A percentile compares a stretch with the other conserved stretches of the same genome.
Conservation (phyloP, 2,888 invertebrate genomes). For the Anticlea derivata region DNA sequence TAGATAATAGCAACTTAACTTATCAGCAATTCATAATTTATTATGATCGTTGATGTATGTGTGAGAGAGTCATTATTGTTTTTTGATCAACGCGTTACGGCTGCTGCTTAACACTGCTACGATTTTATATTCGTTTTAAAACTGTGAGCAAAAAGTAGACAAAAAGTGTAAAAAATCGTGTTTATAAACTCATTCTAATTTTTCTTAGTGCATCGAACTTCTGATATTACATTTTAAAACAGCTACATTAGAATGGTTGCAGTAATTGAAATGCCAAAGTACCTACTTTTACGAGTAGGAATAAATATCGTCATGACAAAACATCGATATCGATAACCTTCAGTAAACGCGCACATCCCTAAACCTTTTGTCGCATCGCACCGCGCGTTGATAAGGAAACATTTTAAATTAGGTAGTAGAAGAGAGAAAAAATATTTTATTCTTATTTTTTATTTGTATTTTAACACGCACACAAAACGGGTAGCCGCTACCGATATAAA, state of each 20-base stretch:
- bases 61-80: conserved; percentile 13
- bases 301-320: neutral
- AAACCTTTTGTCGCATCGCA: conserved; percentile 72
- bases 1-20: conserved; percentile 21
- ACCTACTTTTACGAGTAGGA: too few relatives aligned
- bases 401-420: conserved; percentile 83
- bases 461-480: conserved; percentile 80
- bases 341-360: conserved; percentile 47
- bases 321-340: conserved; percentile 28
- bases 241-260: too few relatives aligned
- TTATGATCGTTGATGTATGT: conserved; percentile 7
- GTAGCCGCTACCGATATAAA: conserved; percentile 83
- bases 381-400: conserved; percentile 83
- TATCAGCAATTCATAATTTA: conserved; percentile 23
- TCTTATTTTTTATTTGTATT: conserved; percentile 78
- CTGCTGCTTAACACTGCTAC: too few relatives aligned
- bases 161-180: too few relatives aligned
- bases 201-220: too few relatives aligned
- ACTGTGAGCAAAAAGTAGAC: too few relatives aligned
- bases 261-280: too few relatives aligned
- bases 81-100: neutral
- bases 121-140: too few relatives aligned
- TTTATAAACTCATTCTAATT: too few relatives aligned
- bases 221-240: too few relatives aligned
- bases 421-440: conserved; percentile 75